Evolutionary conservation across 2,888 invertebrate species (phyloP), one percentile per base, ranked within the genome.

Genomic region (Drosophila nr. perissopoda): DNA sequence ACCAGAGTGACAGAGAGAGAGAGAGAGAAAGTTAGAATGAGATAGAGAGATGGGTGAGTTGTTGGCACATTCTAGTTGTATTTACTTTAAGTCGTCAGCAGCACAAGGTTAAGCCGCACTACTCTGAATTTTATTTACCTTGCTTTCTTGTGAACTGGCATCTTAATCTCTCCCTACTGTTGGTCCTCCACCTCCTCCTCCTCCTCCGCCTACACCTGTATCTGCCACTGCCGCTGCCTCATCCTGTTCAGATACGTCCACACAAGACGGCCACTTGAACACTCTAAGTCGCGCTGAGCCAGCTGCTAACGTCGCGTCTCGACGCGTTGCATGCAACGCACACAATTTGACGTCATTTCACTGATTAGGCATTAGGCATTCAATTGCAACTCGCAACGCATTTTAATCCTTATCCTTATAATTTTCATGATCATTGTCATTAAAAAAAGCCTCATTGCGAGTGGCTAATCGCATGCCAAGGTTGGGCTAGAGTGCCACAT

Each of bases 51-150:
- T 51, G 6, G 27, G 13, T 16, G 53, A 27, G 53, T 59, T 33
- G 46, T 38, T 21, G 36, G 27, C 53, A 61, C 65, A 72, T 42
- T 51, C 40, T 31, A 40, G 65, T 51, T 59, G 72, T 83, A 84
- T 84, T 88, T 82, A 79, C 68, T 81, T 73, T 59, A 75, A 76
- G 80, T 85, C 75, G 62, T 42, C 48, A 52, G 52, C 62, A 38
- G 58, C 88, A 72, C 88, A 85, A 85, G 85, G 85, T 88, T 85
- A 88, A 85, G 88, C 73, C 71, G 60, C 77, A 74, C 79, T 70
- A 76, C 70, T 74, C 52, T 61, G 68, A 63, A 70, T 76, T 61
- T 66, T 76, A 82, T 82, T 88, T 84, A 82, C 85, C 68, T 84
- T 84, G 73, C 70, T 40, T 61, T 59, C 49, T 63, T 25, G 36